Conservation (phyloP, 2,113 vertebrate genomes). For the Phodopus roborovskii region DNA sequence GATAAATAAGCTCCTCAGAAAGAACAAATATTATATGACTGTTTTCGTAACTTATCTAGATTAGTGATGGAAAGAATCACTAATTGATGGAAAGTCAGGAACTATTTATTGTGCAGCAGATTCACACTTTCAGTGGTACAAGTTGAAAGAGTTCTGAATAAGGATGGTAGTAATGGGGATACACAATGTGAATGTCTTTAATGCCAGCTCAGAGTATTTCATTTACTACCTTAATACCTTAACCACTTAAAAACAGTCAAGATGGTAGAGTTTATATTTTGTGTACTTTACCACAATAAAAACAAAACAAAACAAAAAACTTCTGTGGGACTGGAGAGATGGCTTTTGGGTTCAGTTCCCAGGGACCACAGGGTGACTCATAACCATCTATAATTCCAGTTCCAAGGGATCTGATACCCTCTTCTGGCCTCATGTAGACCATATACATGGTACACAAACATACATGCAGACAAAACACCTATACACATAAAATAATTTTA, state of each 20-base stretch:
- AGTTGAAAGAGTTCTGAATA: not conserved
- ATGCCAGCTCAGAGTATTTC: not conserved
- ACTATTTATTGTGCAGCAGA: not conserved
- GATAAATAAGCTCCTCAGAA: not conserved
- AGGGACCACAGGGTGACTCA: not conserved
- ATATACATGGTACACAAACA: not conserved
- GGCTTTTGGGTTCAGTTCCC: not conserved
- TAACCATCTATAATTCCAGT: not conserved
- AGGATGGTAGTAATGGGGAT: not conserved
- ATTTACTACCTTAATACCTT: not conserved
- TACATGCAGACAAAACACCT: not conserved
- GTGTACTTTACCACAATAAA: not conserved
- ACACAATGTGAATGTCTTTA: not conserved
- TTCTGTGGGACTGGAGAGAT: not conserved
- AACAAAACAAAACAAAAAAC: not conserved
- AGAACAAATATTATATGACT: not conserved
- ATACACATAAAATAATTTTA: not conserved
- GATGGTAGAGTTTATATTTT: not conserved
- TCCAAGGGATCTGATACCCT: not conserved
- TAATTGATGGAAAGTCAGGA: not conserved
- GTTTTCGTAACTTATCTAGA: not conserved
- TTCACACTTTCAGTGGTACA: not conserved
- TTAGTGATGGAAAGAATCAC: not conserved
- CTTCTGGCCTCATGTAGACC: not conserved
- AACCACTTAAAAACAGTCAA: slow-evolving; percentile 1